A percentile compares a stretch with the other conserved stretches of the same genome.
phyloP scores from a whole-genome alignment of 2,113 vertebrate genomes.

The Triplophysa tibetana region DNA sequence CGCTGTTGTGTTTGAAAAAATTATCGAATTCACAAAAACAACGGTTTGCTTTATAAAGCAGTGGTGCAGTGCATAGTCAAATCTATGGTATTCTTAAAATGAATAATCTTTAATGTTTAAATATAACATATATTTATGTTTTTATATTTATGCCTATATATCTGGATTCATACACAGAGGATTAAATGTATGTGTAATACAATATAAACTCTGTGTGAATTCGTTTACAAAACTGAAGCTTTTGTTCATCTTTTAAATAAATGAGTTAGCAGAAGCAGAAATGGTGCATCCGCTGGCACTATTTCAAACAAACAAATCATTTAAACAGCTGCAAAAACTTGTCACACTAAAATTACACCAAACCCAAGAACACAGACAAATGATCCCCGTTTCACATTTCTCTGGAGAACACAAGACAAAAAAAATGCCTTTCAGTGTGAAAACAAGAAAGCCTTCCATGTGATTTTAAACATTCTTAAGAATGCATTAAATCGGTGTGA shows the following conservation, averaged over 20 bases:
- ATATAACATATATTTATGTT: too few species aligned
- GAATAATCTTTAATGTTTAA: too few species aligned
- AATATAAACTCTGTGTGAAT: too few species aligned
- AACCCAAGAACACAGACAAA: not conserved
- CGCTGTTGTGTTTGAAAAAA: not conserved
- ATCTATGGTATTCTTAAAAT: too few species aligned
- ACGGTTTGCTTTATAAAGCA: too few species aligned
- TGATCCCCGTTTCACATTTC: not conserved
- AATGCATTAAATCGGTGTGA: slow-evolving; percentile 37
- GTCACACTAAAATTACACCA: slow-evolving; percentile 13
- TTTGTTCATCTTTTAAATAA: too few species aligned
- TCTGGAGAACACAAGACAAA: not conserved
- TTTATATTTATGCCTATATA: too few species aligned
- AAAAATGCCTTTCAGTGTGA: not conserved
- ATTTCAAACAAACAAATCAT: slow-evolving; percentile 17
- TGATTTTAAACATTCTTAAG: not conserved
- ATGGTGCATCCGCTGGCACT: not conserved
- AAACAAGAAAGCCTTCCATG: not conserved
- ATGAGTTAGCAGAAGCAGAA: slow-evolving; percentile 7
- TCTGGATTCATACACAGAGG: too few species aligned
- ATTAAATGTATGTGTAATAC: too few species aligned
- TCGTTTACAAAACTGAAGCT: too few species aligned
- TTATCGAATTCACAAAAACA: too few species aligned
- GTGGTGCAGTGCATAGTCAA: too few species aligned
- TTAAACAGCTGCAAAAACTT: not conserved